phyloP scores from a whole-genome alignment of 2,888 invertebrate species.

The Orthonychiurus folsomi region DNA sequence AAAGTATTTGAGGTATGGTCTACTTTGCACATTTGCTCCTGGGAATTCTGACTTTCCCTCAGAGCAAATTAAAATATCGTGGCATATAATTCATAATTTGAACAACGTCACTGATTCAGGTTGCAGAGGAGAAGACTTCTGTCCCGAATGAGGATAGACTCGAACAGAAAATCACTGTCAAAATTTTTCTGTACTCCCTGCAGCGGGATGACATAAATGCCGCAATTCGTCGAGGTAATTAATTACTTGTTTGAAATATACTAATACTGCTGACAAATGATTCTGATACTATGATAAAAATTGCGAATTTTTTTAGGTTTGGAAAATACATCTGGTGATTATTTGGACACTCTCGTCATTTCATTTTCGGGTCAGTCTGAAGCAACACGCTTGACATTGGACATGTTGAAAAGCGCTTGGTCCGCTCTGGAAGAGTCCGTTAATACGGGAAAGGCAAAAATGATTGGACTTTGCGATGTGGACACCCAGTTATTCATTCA shows the following conservation, averaged over 20 bases:
- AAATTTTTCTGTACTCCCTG: conserved; percentile 70
- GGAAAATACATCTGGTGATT: conserved; percentile 38
- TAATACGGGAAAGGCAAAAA: conserved; percentile 55
- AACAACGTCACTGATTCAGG: not conserved
- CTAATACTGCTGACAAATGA: not conserved
- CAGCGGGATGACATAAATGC: conserved; percentile 57
- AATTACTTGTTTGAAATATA: too few relatives aligned
- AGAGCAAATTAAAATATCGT: too few relatives aligned
- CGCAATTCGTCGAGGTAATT: conserved; percentile 62
- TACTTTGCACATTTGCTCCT: too few relatives aligned
- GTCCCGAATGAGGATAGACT: conserved; percentile 61
- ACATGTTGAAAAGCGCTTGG: conserved; percentile 68
- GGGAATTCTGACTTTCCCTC: too few relatives aligned
- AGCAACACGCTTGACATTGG: conserved; percentile 45
- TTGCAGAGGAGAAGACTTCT: conserved; percentile 49
- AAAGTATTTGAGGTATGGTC: conserved; percentile 19
- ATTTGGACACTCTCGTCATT: conserved; percentile 72
- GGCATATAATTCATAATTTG: not conserved
- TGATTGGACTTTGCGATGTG: conserved; percentile 82
- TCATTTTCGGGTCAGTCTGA: conserved; percentile 51
- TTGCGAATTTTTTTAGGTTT: conserved; percentile 21
- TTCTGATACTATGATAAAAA: not conserved
- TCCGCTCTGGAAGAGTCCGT: conserved; percentile 63
- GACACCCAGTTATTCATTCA: conserved; percentile 68
- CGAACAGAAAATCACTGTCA: conserved; percentile 73